Conservation (phyloP, 2,113 vertebrate genomes). For the Ifrita kowaldi region DNA sequence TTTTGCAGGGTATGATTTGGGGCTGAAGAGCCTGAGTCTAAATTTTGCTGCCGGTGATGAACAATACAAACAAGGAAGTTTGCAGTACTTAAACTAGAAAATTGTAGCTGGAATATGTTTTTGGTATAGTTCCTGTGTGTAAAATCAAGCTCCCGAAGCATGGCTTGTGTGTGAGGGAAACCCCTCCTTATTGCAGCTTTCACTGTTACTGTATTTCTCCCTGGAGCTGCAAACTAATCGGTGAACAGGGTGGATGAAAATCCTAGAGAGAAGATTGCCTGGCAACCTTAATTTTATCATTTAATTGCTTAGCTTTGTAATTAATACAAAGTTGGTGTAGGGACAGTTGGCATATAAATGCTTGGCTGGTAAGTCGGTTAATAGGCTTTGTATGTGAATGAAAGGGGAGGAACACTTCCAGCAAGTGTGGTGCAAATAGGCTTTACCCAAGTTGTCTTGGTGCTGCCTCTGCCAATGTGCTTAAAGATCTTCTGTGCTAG, state of each 20-base stretch:
- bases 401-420: constrained; percentile 1
- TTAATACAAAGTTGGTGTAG: background rate
- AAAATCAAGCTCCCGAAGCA: background rate
- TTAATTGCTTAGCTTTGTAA: background rate
- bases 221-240: background rate
- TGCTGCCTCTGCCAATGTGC: background rate
- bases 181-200: background rate
- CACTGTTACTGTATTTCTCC: background rate
- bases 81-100: background rate
- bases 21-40: background rate
- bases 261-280: background rate
- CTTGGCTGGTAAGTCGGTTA: background rate
- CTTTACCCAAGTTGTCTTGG: background rate
- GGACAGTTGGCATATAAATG: background rate
- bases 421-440: background rate
- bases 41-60: background rate
- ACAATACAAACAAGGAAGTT: background rate
- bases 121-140: background rate
- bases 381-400: background rate
- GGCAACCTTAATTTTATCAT: background rate
- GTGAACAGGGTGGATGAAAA: background rate
- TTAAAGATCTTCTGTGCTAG: background rate
- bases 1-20: background rate
- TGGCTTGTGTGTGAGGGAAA: background rate
- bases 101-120: background rate